Percentiles rank a stretch among this genome's conserved stretches.
Conservation (phyloP, 2,113 vertebrate genomes). For the Salvelinus alpinus region DNA sequence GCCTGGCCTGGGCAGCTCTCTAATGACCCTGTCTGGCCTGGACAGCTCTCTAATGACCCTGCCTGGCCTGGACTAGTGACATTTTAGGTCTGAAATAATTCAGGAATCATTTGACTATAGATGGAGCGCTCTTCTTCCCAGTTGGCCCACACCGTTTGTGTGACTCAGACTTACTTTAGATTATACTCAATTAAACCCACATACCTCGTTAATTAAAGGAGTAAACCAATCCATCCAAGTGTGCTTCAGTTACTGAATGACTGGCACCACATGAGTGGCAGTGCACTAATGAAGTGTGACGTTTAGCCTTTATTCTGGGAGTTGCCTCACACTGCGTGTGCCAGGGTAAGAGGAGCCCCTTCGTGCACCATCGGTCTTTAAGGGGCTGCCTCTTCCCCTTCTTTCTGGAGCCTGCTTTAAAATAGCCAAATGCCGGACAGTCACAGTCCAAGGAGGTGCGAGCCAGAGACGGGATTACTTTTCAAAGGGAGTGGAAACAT, state of each 20-base stretch:
- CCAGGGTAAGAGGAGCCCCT: slow-evolving; percentile 52
- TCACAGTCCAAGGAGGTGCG: slow-evolving; percentile 27
- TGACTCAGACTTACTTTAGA: no score
- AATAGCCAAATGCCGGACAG: slow-evolving; percentile 57
- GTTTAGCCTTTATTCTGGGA: slow-evolving; percentile 32
- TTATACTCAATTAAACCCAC: no score
- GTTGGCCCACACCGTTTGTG: no score
- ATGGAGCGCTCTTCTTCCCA: no score
- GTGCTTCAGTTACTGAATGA: slow-evolving; percentile 12
- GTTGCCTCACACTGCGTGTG: slow-evolving; percentile 17
- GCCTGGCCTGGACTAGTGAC: background rate
- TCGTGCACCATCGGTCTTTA: slow-evolving; percentile 40
- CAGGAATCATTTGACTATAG: no score
- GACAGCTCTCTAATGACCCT: slow-evolving; percentile 7
- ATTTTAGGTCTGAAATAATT: no score
- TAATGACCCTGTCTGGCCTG: no score
- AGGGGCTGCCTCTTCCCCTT: slow-evolving; percentile 40
- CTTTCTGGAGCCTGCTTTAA: slow-evolving; percentile 62
- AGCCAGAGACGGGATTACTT: slow-evolving; percentile 55
- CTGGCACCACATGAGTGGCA: slow-evolving; percentile 20
- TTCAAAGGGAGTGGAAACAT: slow-evolving; percentile 71
- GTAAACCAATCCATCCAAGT: background rate
- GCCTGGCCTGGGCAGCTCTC: background rate
- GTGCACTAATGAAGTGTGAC: slow-evolving; percentile 23
- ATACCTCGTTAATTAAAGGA: no score